phyloP scores from a whole-genome alignment of 2,888 invertebrate species.

The Cotesia congregata region DNA sequence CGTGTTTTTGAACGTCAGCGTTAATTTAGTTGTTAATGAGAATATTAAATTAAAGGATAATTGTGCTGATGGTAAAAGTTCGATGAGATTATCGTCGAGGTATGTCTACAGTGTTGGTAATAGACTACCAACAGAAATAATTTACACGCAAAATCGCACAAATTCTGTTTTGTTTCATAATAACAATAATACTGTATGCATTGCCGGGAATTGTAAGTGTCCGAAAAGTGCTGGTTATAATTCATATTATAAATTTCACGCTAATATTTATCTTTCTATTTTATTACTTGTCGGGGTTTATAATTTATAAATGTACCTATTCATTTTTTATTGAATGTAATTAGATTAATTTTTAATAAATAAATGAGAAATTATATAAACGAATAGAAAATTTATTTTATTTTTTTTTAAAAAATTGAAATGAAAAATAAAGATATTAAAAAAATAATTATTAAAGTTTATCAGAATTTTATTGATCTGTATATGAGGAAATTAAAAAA shows the following conservation, averaged over 20 bases:
- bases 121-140: slow-evolving; percentile 58
- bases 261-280: slow-evolving; percentile 46
- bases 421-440: too few species aligned
- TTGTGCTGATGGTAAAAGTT: slow-evolving; percentile 61
- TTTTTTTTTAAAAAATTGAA: too few species aligned
- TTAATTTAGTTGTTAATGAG: slow-evolving; percentile 52
- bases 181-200: slow-evolving; percentile 59
- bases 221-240: slow-evolving; percentile 50
- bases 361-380: too few species aligned
- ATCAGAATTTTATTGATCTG: too few species aligned
- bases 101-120: slow-evolving; percentile 54
- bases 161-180: slow-evolving; percentile 38
- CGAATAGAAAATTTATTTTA: too few species aligned
- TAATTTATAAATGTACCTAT: not conserved
- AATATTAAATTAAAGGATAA: slow-evolving; percentile 50
- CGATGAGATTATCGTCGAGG: slow-evolving; percentile 54
- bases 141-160: slow-evolving; percentile 48
- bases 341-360: not conserved
- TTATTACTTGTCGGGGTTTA: slow-evolving; percentile 43
- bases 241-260: slow-evolving; percentile 43
- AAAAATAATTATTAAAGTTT: too few species aligned
- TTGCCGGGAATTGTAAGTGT: slow-evolving; percentile 60
- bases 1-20: slow-evolving; percentile 56
- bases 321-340: not conserved
- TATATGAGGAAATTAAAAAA: too few species aligned